Evolutionary conservation across 1,140 invertebrate genomes (phyloP), one percentile per base, ranked within the genome.

Genomic region (Drosophila insularis): DNA sequence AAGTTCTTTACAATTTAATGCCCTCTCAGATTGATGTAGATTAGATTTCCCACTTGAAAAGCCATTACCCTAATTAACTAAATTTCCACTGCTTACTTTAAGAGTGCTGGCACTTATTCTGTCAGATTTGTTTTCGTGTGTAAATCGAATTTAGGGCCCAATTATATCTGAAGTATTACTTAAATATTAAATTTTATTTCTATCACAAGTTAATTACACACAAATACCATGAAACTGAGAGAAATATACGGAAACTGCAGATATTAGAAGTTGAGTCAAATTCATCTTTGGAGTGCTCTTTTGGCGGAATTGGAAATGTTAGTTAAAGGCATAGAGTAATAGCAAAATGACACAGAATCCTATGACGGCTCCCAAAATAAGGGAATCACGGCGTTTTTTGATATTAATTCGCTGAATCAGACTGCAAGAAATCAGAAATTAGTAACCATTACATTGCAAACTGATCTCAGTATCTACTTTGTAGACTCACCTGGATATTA

Each of bases 381-480:
- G 94, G 0, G 97, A 97, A 92, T 99, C 98, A 69, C 98, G 94
- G 79, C 96, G 93, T 91, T 99, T 99, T 68, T 97, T 95, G 4
- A 99, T 93, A 92, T 98, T 98, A 79, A 99, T 98, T 91, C 97
- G 95, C 92, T 98, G 97, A 23, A 99, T 94, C 40, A 99, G 92
- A 92, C 96, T 98, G 93, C 96, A 98, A 65, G 98, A 96, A n/a
- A 2, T n/a, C 21, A 13, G 13, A 0, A 37, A 37, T n/a, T 13
- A 50, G 21, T 97, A 92, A 97, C 98, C n/a, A 4, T 35, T 19
- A n/a, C 4, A 35, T 19, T 19, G 2, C 19, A 3, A 4, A 31
- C n/a, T 40, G 23, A 17, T 23, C n/a, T n/a, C n/a, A n/a, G n/a
- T n/a, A n/a, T n/a, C 3, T 32, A 37, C 31, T 0, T n/a, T 10